Evolutionary conservation across 2,113 vertebrate species (phyloP).

Genomic region (Synodontis membranacea): DNA sequence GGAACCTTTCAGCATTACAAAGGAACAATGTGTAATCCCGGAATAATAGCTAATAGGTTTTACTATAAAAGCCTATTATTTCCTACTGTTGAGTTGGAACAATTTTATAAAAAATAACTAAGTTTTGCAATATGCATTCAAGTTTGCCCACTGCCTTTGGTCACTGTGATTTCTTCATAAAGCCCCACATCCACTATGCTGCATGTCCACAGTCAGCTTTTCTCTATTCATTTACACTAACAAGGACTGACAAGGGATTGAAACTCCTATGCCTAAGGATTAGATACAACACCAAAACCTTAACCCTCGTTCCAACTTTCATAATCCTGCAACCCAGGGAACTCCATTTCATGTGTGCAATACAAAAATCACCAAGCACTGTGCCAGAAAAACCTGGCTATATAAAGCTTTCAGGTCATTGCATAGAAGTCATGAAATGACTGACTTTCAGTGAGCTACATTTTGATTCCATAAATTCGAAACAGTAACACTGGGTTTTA

Average conservation of each 20-base stretch:
- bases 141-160: constrained; percentile 8
- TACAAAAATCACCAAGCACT: background rate
- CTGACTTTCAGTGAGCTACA: background rate
- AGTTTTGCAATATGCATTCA: background rate
- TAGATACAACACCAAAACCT: constrained; percentile 42
- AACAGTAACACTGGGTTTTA: background rate
- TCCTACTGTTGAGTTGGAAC: background rate
- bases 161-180: constrained; percentile 7
- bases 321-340: constrained; percentile 35
- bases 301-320: constrained; percentile 30
- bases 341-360: constrained; percentile 26
- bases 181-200: background rate
- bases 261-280: constrained; percentile 33
- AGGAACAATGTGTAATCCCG: background rate
- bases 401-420: background rate
- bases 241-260: constrained; percentile 45
- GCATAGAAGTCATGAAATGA: background rate
- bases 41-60: background rate
- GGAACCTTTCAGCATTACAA: background rate
- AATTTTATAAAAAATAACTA: background rate
- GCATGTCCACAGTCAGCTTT: constrained; percentile 37
- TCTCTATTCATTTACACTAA: constrained; percentile 48
- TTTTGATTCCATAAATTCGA: background rate
- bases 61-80: background rate
- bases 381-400: background rate